Evolutionary conservation across 2,797 vertebrate genomes (phyloP).

Genomic region (Loriculus beryllinus): DNA sequence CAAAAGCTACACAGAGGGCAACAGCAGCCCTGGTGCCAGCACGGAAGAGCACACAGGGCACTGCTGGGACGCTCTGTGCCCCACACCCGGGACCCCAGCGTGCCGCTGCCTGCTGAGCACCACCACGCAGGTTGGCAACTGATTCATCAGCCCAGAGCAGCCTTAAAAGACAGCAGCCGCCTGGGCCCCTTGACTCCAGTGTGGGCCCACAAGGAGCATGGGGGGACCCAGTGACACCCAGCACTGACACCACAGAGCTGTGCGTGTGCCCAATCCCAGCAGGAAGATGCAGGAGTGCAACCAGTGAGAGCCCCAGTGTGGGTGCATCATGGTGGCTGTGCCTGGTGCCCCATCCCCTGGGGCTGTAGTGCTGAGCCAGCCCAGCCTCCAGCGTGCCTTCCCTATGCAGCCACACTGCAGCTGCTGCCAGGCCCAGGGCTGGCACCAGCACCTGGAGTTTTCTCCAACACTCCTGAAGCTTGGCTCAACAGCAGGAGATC

Average conservation of each 20-base stretch:
- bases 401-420: rapidly evolving
- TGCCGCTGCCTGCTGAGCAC: neutral
- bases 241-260: neutral
- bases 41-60: too few relatives aligned
- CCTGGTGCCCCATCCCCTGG: neutral
- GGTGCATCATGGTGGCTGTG: rapidly evolving
- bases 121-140: rapidly evolving
- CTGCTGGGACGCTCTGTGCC: rapidly evolving
- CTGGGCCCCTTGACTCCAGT: neutral
- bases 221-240: rapidly evolving
- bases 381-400: neutral
- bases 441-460: rapidly evolving
- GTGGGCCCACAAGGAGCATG: rapidly evolving
- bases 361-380: neutral
- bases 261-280: neutral
- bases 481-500: neutral
- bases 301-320: rapidly evolving
- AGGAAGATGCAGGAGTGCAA: neutral
- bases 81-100: rapidly evolving
- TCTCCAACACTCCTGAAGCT: neutral
- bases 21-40: neutral
- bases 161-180: neutral
- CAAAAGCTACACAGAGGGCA: rapidly evolving
- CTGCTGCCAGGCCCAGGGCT: neutral
- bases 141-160: neutral